Evolutionary conservation across 2,797 vertebrate species (phyloP).

Genomic region (Melopsittacus undulatus): DNA sequence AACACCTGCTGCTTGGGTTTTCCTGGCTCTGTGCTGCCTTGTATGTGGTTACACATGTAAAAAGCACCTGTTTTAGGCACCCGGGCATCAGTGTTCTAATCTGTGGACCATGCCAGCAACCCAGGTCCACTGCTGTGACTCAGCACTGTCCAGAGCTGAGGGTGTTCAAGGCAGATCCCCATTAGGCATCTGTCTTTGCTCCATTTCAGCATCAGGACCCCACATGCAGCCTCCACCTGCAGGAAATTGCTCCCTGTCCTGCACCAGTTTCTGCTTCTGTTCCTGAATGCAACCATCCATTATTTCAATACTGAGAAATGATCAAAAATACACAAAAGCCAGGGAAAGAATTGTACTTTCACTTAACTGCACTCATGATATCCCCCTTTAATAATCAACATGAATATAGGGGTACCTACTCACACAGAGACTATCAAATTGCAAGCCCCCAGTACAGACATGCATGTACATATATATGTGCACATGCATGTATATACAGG

Average conservation of each 20-base stretch:
- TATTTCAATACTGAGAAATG: fast-evolving
- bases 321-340: neutral
- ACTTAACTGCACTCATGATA: neutral
- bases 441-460: fast-evolving
- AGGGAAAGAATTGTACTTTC: neutral
- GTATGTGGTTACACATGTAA: fast-evolving
- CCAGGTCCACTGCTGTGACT: neutral
- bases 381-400: neutral
- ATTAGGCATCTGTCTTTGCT: no score
- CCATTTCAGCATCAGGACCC: neutral
- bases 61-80: neutral
- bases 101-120: neutral
- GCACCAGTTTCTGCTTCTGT: neutral
- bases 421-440: fast-evolving
- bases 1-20: fast-evolving
- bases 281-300: fast-evolving
- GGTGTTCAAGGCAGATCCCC: neutral
- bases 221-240: fast-evolving
- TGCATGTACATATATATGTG: fast-evolving
- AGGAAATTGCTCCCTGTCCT: neutral
- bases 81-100: neutral
- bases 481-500: no score
- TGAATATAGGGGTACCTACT: fast-evolving
- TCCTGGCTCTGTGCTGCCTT: neutral
- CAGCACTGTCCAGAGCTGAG: no score